Evolutionary conservation across 2,113 vertebrate species (phyloP), one percentile per base, ranked within the genome.

Genomic region (Caracal caracal): DNA sequence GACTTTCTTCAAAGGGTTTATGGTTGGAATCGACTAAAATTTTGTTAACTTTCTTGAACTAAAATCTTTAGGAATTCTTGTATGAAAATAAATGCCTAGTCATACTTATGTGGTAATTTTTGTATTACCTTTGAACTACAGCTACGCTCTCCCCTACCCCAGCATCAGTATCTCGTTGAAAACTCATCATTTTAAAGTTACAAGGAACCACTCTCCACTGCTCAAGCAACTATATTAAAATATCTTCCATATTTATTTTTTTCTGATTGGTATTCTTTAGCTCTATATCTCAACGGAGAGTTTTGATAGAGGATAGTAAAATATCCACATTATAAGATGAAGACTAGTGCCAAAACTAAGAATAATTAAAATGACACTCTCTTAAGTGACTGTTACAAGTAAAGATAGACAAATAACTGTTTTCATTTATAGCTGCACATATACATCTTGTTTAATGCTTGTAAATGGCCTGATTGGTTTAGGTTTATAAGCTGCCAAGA

Each of bases 251-350:
- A 53, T 82, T 59, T 24, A 49, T 66, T 61, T 84, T 94, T 70
- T 87, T 80, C 24, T 86, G 28, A 85, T 61, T 87, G 30, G 4
- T 53, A 22, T 82, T 90, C 70, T 49, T 15, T 80, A 92, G 33
- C 16, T 85, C 28, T 93, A 10, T 0, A 28, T 88, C 63, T 93
- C 53, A 89, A 96, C 95, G 82, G 63, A 92, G 2, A 83, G 0
- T 84, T 89, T 96, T 81, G 88, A 97, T 66, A 89, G 10, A 93
- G 13, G 12, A 51, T 93, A 93, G 10, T 90, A 93, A 91, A 91
- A 49, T 28, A 7, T 40, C 33, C 6, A 33, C 28, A 65, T 70
- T 68, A 47, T 40, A 66, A 83, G 30, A 43, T 78, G 6, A 68
- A 93, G 81, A 73, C 40, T n/a, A 71, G 8, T 71, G 33, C 6